These are phyloP conservation scores for Cerastis rubricosa DNA, from an alignment of 2,888 invertebrate genomes.

Conservation along the genomic window DNA sequence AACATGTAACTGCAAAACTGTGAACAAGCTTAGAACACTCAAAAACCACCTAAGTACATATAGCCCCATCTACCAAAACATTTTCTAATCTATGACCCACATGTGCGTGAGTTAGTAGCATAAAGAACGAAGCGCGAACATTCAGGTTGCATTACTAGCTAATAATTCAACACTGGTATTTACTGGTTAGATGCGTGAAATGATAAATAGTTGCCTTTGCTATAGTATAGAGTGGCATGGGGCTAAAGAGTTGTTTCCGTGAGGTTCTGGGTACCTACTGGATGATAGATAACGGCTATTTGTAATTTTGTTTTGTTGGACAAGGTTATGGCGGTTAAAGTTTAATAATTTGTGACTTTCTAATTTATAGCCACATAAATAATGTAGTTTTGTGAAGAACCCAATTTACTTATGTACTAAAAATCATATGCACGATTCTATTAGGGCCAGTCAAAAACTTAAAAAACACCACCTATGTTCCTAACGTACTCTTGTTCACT, in stretches of 20 bases:
- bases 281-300: conserved; percentile 26
- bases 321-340: not conserved
- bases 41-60: not conserved
- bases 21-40: too few relatives aligned
- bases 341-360: not conserved
- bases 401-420: too few relatives aligned
- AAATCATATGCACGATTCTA: too few relatives aligned
- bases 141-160: conserved; percentile 82
- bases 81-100: conserved; percentile 42
- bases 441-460: too few relatives aligned
- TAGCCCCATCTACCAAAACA: conserved; percentile 15
- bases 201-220: conserved; percentile 81
- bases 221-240: conserved; percentile 47
- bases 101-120: conserved; percentile 83
- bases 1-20: too few relatives aligned
- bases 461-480: too few relatives aligned
- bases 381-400: not conserved
- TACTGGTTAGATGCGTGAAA: conserved; percentile 81
- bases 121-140: conserved; percentile 87
- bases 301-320: conserved; percentile 11
- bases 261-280: conserved; percentile 3
- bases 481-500: not conserved
- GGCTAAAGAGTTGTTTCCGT: conserved; percentile 46
- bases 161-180: conserved; percentile 84
- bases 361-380: not conserved